Evolutionary conservation across 2,797 vertebrate genomes (phyloP).

Genomic region (Peromyscus aztecus): DNA sequence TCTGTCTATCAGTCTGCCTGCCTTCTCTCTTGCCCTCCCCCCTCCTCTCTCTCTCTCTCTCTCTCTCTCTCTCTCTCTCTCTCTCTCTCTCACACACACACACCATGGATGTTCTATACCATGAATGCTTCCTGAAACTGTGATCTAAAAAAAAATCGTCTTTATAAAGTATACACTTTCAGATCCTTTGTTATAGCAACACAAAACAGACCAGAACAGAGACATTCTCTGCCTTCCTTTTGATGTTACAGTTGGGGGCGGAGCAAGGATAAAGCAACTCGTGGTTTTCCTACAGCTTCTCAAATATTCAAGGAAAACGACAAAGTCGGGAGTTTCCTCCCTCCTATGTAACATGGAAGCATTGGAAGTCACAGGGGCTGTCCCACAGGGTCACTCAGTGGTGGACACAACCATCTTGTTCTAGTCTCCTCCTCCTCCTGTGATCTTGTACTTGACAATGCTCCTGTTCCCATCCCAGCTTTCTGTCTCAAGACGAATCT

Average conservation of each 20-base stretch:
- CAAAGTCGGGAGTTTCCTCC: background rate
- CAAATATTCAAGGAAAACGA: background rate
- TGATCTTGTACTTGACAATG: background rate
- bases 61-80: too few species aligned
- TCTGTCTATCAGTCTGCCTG: background rate
- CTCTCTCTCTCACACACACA: background rate
- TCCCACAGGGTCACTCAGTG: accelerated
- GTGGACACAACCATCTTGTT: background rate
- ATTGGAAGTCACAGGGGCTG: background rate
- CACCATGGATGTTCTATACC: background rate
- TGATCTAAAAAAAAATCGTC: background rate
- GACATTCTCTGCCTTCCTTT: background rate
- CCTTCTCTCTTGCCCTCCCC: too few species aligned
- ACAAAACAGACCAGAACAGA: background rate
- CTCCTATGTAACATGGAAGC: background rate
- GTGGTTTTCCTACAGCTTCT: background rate
- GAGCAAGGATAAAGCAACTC: background rate
- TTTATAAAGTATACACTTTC: background rate
- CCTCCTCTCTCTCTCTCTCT: too few species aligned
- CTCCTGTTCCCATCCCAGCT: background rate
- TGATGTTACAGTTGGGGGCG: background rate
- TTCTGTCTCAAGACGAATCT: background rate
- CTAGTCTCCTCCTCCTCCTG: background rate
- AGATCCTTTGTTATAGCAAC: background rate
- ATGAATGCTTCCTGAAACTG: background rate